Base-by-base conservation (phyloP, 1,140 invertebrate genomes). In the Drosophila quadrilineata region DNA sequence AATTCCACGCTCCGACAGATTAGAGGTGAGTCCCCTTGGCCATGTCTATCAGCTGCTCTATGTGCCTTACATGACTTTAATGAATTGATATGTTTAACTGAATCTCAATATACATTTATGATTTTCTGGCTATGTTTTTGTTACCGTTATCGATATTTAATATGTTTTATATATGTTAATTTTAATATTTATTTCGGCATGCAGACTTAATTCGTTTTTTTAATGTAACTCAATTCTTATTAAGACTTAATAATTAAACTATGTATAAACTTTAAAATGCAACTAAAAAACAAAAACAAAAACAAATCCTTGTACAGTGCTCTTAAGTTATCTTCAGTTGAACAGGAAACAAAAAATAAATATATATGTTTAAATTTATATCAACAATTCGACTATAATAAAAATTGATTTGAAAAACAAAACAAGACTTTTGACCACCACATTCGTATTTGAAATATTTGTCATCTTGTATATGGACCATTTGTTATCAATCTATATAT, bases 11-110 rank as follows among this genome's bases (percentile, higher is more conserved):
- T 96, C 96, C 88, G 97, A 98, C 92, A 93, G 97, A 92, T 94
- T 98, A 91, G 97, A 98, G 96, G 97, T 98, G 94, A 93, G 94
- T 87, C 16, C n/a, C n/a, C n/a, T n/a, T n/a, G n/a, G n/a, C n/a
- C n/a, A n/a, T n/a, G n/a, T n/a, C n/a, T n/a, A n/a, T n/a, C n/a
- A n/a, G n/a, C n/a, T n/a, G n/a, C n/a, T n/a, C n/a, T n/a, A n/a
- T n/a, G n/a, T n/a, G n/a, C n/a, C n/a, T n/a, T n/a, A n/a, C n/a
- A n/a, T n/a, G n/a, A n/a, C n/a, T n/a, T n/a, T n/a, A n/a, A n/a
- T n/a, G n/a, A n/a, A n/a, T n/a, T n/a, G n/a, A n/a, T n/a, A n/a
- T n/a, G n/a, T n/a, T n/a, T n/a, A n/a, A n/a, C n/a, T n/a, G n/a
- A n/a, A n/a, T n/a, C n/a, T n/a, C n/a, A n/a, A n/a, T n/a, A n/a